Base-by-base conservation (phyloP, 2,888 invertebrate species). In the Aleiodes leptofemur region DNA sequence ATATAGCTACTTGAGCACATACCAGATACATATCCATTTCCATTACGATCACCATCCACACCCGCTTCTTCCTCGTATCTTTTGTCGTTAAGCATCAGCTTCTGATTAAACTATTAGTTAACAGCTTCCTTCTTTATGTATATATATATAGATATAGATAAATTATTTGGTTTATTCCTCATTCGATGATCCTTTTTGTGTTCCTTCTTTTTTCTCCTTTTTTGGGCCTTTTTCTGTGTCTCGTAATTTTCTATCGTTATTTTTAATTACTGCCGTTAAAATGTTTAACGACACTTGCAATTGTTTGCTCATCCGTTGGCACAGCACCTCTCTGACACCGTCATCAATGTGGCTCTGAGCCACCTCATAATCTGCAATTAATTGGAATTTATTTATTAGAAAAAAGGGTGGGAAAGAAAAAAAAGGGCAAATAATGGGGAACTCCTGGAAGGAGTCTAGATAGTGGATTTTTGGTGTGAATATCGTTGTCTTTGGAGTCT, bases 21-120 rank as follows among this genome's bases (percentile, higher is more conserved):
- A 72, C 79, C 79, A 38, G 81, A 78, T 71, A 80, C 69, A 61
- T 77, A 77, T 77, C 86, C 86, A 85, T 86, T 87, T 82, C 86
- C 87, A 84, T 89, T 88, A 80, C 87, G 86, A 78, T 85, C 85
- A 80, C 83, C 82, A 83, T 89, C 88, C 83, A 84, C 83, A 80
- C 82, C 86, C 85, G 84, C 83, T 82, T 83, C 85, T 82, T 84
- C 86, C 76, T 86, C 86, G 84, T 86, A 85, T 80, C 85, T 85
- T 83, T 83, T 86, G 83, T 88, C 88, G 85, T 84, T 88, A 82
- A 88, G 86, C 89, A 89, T 89, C 84, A 84, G 85, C 84, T 80
- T 82, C 79, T 76, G 61, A 70, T 74, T 77, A 23, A 11, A 9
- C 14, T 72, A 71, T 69, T 64, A 23, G 31, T 50, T 53, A 16